Evolutionary conservation across 2,797 vertebrate genomes (phyloP).

Genomic region (Oryzias sinensis): DNA sequence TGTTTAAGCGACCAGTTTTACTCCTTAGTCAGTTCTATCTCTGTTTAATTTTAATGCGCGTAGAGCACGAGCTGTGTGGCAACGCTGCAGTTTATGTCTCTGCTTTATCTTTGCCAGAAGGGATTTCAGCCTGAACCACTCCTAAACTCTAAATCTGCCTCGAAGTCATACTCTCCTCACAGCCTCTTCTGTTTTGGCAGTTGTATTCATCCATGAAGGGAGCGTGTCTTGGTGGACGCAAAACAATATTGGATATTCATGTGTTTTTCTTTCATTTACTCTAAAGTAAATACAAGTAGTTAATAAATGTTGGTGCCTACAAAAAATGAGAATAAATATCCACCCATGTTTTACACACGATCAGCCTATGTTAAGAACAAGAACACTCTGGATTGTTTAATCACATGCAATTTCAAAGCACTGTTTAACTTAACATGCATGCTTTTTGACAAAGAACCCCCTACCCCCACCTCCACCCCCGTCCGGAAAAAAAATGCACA

Average conservation of each 20-base stretch:
- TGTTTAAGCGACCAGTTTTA: conserved; percentile 39
- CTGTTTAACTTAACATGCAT: too few relatives aligned
- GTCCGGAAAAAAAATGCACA: too few relatives aligned
- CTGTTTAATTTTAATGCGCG: conserved; percentile 59
- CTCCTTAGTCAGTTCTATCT: conserved; percentile 31
- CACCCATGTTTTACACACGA: too few relatives aligned
- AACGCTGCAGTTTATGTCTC: conserved; percentile 58
- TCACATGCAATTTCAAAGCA: too few relatives aligned
- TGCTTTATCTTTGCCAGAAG: conserved; percentile 66
- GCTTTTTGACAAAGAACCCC: too few relatives aligned
- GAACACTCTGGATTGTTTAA: too few relatives aligned
- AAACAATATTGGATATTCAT: conserved; percentile 63
- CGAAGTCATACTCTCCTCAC: conserved; percentile 68
- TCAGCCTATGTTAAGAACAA: too few relatives aligned
- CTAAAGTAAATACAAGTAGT: conserved; percentile 37
- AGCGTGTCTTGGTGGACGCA: conserved; percentile 57
- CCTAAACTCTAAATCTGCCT: conserved; percentile 72
- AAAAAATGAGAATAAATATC: too few relatives aligned
- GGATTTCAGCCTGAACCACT: conserved; percentile 67
- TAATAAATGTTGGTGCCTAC: background rate
- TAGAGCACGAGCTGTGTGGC: conserved; percentile 61
- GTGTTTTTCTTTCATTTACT: conserved; percentile 54
- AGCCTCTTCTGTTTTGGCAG: conserved; percentile 63
- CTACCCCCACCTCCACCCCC: too few relatives aligned
- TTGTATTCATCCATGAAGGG: conserved; percentile 69